Evolutionary conservation across 2,797 vertebrate genomes (phyloP), one percentile per base, ranked within the genome.

Genomic region (Phyllotis vaccarum): DNA sequence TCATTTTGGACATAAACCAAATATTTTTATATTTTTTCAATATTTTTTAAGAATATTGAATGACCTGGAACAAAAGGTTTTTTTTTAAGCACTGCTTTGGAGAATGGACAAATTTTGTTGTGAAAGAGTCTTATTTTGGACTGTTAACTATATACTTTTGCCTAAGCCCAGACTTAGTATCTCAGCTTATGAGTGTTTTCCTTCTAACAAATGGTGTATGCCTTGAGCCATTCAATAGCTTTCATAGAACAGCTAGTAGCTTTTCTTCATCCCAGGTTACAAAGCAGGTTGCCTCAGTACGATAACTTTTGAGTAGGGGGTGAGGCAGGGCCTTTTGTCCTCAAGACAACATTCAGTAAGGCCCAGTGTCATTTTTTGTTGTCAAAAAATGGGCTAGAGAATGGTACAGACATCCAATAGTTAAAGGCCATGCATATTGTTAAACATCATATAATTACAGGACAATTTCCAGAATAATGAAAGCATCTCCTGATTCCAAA

Each of bases 21-120:
- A 56, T 60, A 13, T 80, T 49, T 72, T 66, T 46, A 54, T 2
- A 27, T 37, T 78, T 49, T 90, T 46, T 24, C n/a, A 83, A 54
- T 83, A 75, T 62, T 37, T 91, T 96, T 81, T 70, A 80, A 93
- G 56, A 72, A 5, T 82, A 56, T 88, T 68, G 89, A 93, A 27
- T 34, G 34, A 72, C 3, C 64, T 89, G 46, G 54, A 52, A 91
- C 21, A 60, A 78, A 92, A 86, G 27, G 31, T 75, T 91, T 95
- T 75, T 91, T 95, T 62, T n/a, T n/a, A 89, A 85, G 31, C 10
- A 80, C 64, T 56, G 27, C 34, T 91, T 87, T 72, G 37, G 82
- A 93, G 46, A 83, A 79, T 34, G 21, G 62, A 89, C 90, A 43
- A 0, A 14, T 88, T 86, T 93, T 95, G 43, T 27, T 62, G 11